These are phyloP conservation scores for Eulemur mongoz DNA, from an alignment of 2,797 vertebrate genomes.

Conservation along the genomic window DNA sequence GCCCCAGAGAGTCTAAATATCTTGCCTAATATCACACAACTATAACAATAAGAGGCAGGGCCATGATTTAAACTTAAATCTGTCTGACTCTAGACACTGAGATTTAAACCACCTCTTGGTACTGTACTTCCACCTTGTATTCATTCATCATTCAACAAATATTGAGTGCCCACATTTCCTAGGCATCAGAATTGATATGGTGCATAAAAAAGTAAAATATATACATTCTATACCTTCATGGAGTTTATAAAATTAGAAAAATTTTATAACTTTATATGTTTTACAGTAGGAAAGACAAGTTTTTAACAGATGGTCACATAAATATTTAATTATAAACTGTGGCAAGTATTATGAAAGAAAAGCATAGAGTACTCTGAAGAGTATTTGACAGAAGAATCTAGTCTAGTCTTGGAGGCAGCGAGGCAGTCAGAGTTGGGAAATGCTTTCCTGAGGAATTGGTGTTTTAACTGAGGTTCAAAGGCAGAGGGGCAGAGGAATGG, in stretches of 20 bases:
- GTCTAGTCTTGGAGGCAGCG: neutral
- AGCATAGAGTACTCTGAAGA: neutral
- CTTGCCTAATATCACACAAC: neutral
- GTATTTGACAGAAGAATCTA: neutral
- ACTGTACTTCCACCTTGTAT: neutral
- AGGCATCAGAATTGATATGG: neutral
- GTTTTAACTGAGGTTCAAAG: neutral
- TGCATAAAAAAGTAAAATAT: neutral
- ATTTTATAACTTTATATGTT: neutral
- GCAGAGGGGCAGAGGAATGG: neutral
- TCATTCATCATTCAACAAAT: neutral
- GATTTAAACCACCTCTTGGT: neutral
- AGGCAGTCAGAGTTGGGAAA: neutral
- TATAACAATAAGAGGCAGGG: neutral
- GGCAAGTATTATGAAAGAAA: neutral
- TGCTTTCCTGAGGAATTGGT: neutral
- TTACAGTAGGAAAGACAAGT: neutral
- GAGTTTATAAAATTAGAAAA: neutral
- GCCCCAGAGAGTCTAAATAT: neutral
- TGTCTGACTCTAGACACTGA: neutral
- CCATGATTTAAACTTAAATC: neutral
- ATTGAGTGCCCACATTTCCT: neutral
- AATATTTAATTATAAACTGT: neutral
- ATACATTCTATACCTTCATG: neutral
- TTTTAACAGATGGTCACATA: neutral